Conservation (phyloP, 2,113 vertebrate genomes). For the Psilopsiagon aurifrons region DNA sequence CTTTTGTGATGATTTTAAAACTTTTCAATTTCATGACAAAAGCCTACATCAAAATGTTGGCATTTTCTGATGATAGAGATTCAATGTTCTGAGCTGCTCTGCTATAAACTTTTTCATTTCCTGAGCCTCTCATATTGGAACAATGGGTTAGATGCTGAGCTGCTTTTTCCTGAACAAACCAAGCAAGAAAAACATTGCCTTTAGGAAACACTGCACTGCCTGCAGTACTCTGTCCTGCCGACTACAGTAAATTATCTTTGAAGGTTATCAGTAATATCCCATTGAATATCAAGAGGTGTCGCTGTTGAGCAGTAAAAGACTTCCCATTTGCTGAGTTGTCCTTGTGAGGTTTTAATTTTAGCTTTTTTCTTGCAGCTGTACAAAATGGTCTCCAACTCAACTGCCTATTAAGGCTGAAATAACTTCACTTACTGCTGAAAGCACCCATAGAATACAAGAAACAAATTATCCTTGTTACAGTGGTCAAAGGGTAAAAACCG, state of each 20-base stretch:
- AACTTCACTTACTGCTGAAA: neutral
- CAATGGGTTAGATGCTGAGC: slow-evolving; percentile 13
- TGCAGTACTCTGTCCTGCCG: slow-evolving; percentile 15
- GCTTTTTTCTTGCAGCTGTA: neutral
- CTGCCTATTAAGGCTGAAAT: neutral
- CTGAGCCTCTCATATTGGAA: slow-evolving; percentile 2
- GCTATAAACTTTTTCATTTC: neutral
- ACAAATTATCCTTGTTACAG: neutral
- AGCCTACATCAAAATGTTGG: neutral
- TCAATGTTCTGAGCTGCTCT: neutral
- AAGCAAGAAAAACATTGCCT: neutral
- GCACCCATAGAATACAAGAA: neutral
- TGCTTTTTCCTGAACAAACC: neutral
- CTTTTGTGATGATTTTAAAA: neutral
- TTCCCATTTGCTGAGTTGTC: neutral
- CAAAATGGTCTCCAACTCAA: slow-evolving; percentile 1
- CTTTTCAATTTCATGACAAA: slow-evolving; percentile 8
- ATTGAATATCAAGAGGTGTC: slow-evolving; percentile 62
- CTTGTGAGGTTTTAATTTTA: slow-evolving; percentile 30
- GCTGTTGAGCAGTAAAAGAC: slow-evolving; percentile 53
- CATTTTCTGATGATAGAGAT: neutral
- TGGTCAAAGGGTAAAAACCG: neutral
- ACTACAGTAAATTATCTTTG: slow-evolving; percentile 34
- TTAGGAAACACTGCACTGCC: neutral
- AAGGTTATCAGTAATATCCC: slow-evolving; percentile 53